phyloP scores from a whole-genome alignment of 2,797 vertebrate genomes.

The Syncerus caffer region DNA sequence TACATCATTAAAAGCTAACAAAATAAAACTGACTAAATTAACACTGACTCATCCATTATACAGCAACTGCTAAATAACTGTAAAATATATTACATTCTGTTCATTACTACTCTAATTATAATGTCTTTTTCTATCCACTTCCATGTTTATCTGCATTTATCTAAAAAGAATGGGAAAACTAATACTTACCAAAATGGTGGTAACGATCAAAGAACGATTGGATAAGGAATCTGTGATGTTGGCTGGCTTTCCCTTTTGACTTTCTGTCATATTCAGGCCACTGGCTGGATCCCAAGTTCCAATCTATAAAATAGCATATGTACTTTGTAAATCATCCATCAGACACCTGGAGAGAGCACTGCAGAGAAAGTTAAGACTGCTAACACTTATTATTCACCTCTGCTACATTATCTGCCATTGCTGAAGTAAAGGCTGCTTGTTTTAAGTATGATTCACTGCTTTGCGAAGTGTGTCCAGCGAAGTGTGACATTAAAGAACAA shows the following conservation, averaged over 20 bases:
- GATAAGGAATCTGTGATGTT: constrained; percentile 97
- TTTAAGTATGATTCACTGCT: constrained; percentile 70
- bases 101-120: constrained; percentile 45
- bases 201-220: constrained; percentile 95
- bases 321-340: constrained; percentile 59
- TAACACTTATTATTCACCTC: constrained; percentile 57
- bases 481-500: constrained; percentile 67
- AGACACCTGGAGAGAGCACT: constrained; percentile 8
- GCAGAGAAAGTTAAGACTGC: constrained; percentile 3
- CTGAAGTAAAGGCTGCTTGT: constrained; percentile 53
- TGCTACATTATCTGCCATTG: constrained; percentile 32
- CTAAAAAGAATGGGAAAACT: constrained; percentile 56
- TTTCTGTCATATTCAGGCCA: constrained; percentile 98
- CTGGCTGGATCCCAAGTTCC: constrained; percentile 97
- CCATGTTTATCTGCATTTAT: constrained; percentile 12
- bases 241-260: constrained; percentile 93
- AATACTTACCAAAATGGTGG: constrained; percentile 94
- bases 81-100: neutral
- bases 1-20: constrained; percentile 39
- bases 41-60: constrained; percentile 37
- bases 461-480: constrained; percentile 50
- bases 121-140: neutral
- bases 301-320: constrained; percentile 87
- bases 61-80: constrained; percentile 60
- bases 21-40: constrained; percentile 65